Base-by-base conservation (phyloP, 2,113 vertebrate species). In the Pteropus alecto region DNA sequence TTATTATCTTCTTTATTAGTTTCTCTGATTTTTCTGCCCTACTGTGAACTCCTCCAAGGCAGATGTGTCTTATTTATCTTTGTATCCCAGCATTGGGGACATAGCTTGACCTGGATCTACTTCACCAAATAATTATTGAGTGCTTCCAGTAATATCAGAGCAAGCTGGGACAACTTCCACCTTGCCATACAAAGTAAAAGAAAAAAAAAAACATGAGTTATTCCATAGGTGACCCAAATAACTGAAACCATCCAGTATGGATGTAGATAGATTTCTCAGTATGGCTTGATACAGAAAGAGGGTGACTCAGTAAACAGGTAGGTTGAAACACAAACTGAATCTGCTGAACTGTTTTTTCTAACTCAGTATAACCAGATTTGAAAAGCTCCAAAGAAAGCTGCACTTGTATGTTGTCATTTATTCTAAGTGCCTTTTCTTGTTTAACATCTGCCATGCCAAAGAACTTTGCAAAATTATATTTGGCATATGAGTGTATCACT, bases 101-200 rank as follows among this genome's bases (percentile, higher is more conserved):
- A 81, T 3, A 67, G 33, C 60, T 28, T 93, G 93, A 68, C 81
- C 87, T 96, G 67, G 71, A 96, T 96, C 81, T 93, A 92, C 95
- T 88, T 95, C 58, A 61, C 41, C 71, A 35, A 21, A 38, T 92
- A 56, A 85, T 90, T 90, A 90, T 87, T 35, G 85, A 94, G 56
- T 81, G 54, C 38, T 85, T 96, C 56, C 65, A 56, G 19, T 43
- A 51, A 65, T 92, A 81, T 68, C 48, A 94, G 68, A 96, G 70
- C 71, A 85, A 95, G 54, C 67, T 56, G 48, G 35, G 10, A 60
- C 35, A 78, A 61, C 83, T 95, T 21, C 28, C 70, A 87, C 54
- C 14, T 71, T 79, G 19, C 2, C 2, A 92, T 41, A n/a, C 35
- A 43, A 90, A 35, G 21, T 30, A 7, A 35, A 86, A 84, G 91